Base-by-base conservation (phyloP, 1,140 invertebrate genomes). In the Leptoteleia sp. region DNA sequence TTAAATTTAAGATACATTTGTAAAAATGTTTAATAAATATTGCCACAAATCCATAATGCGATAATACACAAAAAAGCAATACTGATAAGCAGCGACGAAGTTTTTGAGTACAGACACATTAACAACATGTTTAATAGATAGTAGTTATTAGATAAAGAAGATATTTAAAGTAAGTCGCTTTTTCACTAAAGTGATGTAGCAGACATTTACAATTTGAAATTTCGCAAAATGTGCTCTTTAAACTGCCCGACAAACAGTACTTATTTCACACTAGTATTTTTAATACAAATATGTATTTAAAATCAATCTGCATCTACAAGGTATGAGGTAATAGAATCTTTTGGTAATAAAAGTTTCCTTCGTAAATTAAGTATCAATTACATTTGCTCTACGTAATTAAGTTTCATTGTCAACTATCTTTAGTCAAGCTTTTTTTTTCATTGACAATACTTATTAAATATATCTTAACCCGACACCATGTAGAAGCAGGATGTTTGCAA, bases 11-110 rank as follows among this genome's bases (percentile, higher is more conserved):
- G 45, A 57, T 80, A 83, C 82, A 84, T 80, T 87, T 87, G 82
- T 86, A 87, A 88, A 88, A 88, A 87, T 81, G 47, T 86, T 87
- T 85, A 85, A 86, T 86, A 83, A 85, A 86, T 80, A 80, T 83
- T 87, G 83, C 83, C 80, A 83, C 81, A 82, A 83, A 83, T 86
- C 70, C 82, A 84, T 85, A 84, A 85, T 84, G 82, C 82, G 79
- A 81, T 85, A 85, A 81, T 83, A 87, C 79, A 85, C 73, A 80
- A 83, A n/a, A n/a, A 82, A 86, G 83, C 84, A 86, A 87, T 88
- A 86, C 81, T 87, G 85, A 83, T 81, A 85, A 86, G 84, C 85
- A 84, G 86, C 85, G 81, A 86, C 81, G n/a, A 78, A 84, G 42
- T 71, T 81, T 87, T 87, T 81, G 85, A 82, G 80, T 87, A 85